These are phyloP conservation scores for Rallus crepitans DNA, from an alignment of 2,797 vertebrate genomes.

Conservation along the genomic window DNA sequence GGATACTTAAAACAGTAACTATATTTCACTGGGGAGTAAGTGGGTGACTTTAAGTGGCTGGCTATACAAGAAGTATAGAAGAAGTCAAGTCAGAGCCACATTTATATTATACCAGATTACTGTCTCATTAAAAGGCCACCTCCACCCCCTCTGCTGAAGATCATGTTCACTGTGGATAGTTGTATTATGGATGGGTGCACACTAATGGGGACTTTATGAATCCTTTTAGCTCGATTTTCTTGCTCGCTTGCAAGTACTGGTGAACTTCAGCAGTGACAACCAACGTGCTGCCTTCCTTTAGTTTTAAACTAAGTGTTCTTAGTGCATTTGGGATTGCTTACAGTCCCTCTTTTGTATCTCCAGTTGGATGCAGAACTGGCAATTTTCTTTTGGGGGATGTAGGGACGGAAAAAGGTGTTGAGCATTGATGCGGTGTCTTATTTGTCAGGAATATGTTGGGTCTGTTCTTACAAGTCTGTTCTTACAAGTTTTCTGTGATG, in stretches of 20 bases:
- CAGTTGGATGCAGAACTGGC: neutral
- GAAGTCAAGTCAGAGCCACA: neutral
- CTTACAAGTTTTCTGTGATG: neutral
- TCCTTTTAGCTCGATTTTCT: neutral
- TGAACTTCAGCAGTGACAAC: neutral
- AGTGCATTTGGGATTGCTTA: neutral
- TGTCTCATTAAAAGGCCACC: neutral
- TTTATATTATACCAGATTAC: conserved; percentile 1
- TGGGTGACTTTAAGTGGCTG: neutral
- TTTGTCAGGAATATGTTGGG: neutral
- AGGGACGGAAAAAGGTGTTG: neutral
- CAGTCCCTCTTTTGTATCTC: neutral
- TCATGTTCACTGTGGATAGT: neutral
- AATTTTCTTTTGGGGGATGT: neutral
- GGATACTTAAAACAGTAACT: neutral
- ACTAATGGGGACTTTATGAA: neutral
- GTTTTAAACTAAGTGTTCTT: neutral
- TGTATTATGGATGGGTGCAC: neutral
- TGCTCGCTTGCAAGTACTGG: neutral
- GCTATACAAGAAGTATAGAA: neutral
- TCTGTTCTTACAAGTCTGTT: neutral
- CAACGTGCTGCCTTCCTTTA: accelerated
- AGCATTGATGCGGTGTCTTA: neutral
- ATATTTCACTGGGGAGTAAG: neutral
- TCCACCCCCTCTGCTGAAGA: neutral